These are phyloP conservation scores for Byasa hedistus DNA, from an alignment of 2,888 invertebrate species.

Conservation along the genomic window DNA sequence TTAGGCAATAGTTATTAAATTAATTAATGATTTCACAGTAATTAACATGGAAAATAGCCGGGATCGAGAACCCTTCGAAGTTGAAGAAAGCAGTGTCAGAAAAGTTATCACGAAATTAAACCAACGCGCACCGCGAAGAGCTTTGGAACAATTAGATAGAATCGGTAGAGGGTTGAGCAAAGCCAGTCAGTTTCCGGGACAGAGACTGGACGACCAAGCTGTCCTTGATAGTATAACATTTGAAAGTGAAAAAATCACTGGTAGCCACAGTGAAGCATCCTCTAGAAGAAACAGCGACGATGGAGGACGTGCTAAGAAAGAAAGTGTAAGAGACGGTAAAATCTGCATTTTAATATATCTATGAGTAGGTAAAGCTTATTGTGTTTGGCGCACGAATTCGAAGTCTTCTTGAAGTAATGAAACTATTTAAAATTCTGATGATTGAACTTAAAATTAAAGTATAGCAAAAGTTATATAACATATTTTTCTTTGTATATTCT, in stretches of 20 bases:
- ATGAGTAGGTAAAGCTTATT: background rate
- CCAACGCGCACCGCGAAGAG: conserved; percentile 44
- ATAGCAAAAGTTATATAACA: background rate
- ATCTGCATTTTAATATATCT: background rate
- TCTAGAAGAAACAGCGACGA: conserved; percentile 71
- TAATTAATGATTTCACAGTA: background rate
- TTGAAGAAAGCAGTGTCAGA: conserved; percentile 52
- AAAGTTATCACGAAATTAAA: conserved; percentile 44
- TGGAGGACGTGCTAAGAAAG: conserved; percentile 51
- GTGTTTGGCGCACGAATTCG: background rate
- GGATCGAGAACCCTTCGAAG: conserved; percentile 29
- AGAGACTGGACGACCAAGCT: conserved; percentile 42
- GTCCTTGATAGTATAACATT: conserved; percentile 58
- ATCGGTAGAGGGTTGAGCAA: conserved; percentile 39
- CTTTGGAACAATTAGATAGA: conserved; percentile 39
- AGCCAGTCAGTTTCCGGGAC: conserved; percentile 40
- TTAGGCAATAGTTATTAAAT: background rate
- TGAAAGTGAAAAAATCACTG: conserved; percentile 61
- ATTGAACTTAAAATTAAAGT: background rate
- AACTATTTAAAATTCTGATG: background rate
- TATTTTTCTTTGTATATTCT: background rate
- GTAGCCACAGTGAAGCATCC: conserved; percentile 61
- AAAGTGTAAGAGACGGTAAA: conserved; percentile 55
- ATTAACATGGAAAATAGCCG: conserved; percentile 56
- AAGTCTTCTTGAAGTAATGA: background rate